Base-by-base conservation (phyloP, 2,888 invertebrate species). In the Merodon equestris region DNA sequence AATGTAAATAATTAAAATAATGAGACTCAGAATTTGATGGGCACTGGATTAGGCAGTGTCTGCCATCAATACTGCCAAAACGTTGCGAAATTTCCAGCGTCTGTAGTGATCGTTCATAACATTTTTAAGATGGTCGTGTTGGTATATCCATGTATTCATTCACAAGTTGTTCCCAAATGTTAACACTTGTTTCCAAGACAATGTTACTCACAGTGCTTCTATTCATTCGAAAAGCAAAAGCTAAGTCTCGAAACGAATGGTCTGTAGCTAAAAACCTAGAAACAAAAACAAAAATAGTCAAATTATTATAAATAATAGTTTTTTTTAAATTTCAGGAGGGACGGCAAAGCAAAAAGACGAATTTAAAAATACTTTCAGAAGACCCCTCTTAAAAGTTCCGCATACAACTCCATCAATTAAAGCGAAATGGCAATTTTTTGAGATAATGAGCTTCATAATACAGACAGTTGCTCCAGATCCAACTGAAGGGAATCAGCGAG, bases 281-380 rank as follows among this genome's bases (percentile, higher is more conserved):
- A 57, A 57, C 48, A 14, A n/a, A 7, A 5, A 19, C 12, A 48
- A 48, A 48, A 48, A 18, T 14, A 19, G 0, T 10, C 15, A 47
- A 47, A 10, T 17, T 47, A 47, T 15, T 47, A 47, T 17, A 47
- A 47, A 47, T 47, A 47, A 47, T 47, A 14, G 1, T n/a, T 27
- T 27, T n/a, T 40, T n/a, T n/a, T 1, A 44, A 9, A 44, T 72
- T 72, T 64, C 63, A 72, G 72, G 64, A 64, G 64, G 64, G 36
- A 64, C 64, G 13, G 71, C 63, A 64, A 63, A 48, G 57, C 57
- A 36, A 72, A 56, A 63, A 56, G 63, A 72, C 56, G 50, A 72
- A 72, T 57, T 50, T 72, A 72, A 72, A 72, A 64, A 58, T 14
- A 64, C 58, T 53, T 66, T 60, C 34, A 48, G 73, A 60, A 74